phyloP scores from a whole-genome alignment of 2,797 vertebrate genomes.

The Chelidonichthys spinosus region DNA sequence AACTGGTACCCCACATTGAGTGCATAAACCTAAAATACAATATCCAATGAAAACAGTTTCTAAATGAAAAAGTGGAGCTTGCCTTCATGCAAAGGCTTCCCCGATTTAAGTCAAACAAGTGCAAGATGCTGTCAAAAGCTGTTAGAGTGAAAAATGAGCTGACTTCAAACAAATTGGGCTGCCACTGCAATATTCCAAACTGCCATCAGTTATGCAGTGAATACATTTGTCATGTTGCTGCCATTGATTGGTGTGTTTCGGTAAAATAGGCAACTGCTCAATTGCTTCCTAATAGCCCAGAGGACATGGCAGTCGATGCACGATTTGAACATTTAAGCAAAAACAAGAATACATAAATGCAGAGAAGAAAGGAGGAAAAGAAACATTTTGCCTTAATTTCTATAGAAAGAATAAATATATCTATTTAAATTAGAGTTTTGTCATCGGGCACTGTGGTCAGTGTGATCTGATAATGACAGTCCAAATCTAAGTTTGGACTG shows the following conservation, averaged over 20 bases:
- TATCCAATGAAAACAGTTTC: slow-evolving; percentile 14
- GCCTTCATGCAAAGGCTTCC: slow-evolving; percentile 11
- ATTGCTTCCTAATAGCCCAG: slow-evolving; percentile 36
- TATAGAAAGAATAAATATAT: not conserved
- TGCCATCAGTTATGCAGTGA: slow-evolving; percentile 41
- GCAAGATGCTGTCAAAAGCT: slow-evolving; percentile 34
- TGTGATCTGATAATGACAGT: not conserved
- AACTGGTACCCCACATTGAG: not conserved
- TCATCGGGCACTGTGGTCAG: not conserved
- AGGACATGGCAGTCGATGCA: slow-evolving; percentile 25
- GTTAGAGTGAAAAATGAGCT: slow-evolving; percentile 43
- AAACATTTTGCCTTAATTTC: slow-evolving; percentile 5
- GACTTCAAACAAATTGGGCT: slow-evolving; percentile 48
- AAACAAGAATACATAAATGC: slow-evolving; percentile 11
- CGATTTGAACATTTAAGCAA: slow-evolving; percentile 12
- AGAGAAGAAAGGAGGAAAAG: not conserved
- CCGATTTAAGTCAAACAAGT: slow-evolving; percentile 30
- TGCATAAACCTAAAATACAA: slow-evolving; percentile 26
- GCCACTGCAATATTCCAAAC: slow-evolving; percentile 29
- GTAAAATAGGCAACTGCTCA: slow-evolving; percentile 41
- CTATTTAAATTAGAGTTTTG: not conserved
- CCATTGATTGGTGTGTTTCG: slow-evolving; percentile 50
- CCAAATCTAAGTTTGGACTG: slow-evolving; percentile 2
- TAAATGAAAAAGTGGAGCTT: not conserved
- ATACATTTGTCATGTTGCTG: slow-evolving; percentile 47